Percentiles rank a stretch among this genome's conserved stretches.
Conservation (phyloP, 2,113 vertebrate species). For the Gnathonemus echidnorhynchus region DNA sequence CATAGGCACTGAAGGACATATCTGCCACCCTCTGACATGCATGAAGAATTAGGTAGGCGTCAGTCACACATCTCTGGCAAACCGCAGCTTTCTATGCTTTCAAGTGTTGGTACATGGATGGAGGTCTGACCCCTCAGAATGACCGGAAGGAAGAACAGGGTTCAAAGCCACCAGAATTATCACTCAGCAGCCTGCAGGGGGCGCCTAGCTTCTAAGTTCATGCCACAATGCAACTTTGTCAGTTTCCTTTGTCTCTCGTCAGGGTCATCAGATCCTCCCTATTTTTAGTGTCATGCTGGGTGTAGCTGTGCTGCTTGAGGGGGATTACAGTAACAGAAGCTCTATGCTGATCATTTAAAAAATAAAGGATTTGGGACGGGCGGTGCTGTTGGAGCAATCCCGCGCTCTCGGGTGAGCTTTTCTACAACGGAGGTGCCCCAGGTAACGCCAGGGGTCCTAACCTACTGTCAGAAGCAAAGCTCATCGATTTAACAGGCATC, state of each 20-base stretch:
- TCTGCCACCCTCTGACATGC: not conserved
- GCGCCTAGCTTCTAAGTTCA: not conserved
- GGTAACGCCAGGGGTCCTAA: not conserved
- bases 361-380: not conserved
- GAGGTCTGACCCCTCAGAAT: not conserved
- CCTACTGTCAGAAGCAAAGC: not conserved
- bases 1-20: not conserved
- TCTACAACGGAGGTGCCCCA: not conserved
- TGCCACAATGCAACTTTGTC: slow-evolving; percentile 10
- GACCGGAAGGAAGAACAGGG: not conserved
- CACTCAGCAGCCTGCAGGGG: not conserved
- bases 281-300: slow-evolving; percentile 41
- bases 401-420: too few species aligned
- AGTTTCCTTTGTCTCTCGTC: not conserved
- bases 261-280: slow-evolving; percentile 21
- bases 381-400: not conserved
- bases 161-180: not conserved
- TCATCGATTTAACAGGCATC: not conserved
- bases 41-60: not conserved
- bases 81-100: not conserved
- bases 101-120: not conserved
- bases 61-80: not conserved
- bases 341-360: not conserved
- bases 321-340: slow-evolving; percentile 4
- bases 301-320: slow-evolving; percentile 21